Conservation (phyloP, 2,113 vertebrate genomes). For the Elephas maximus region DNA sequence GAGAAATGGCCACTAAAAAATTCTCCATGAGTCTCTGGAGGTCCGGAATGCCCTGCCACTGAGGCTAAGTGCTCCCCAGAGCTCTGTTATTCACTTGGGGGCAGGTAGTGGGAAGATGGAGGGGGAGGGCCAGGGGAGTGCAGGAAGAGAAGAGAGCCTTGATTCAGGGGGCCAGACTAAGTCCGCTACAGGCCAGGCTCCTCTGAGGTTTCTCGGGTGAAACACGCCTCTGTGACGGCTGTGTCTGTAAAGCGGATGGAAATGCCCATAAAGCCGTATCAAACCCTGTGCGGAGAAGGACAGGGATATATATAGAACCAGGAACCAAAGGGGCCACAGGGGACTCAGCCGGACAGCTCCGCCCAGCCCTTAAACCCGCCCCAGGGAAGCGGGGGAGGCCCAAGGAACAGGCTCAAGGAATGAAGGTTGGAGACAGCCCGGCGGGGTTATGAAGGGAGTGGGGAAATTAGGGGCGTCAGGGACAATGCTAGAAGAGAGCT, state of each 20-base stretch:
- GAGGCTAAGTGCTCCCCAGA: conserved; percentile 80
- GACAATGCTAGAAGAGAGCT: conserved; percentile 76
- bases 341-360: conserved; percentile 84
- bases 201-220: conserved; percentile 90
- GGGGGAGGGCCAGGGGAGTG: conserved; percentile 77
- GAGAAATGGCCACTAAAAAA: conserved; percentile 47
- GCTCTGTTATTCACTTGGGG: conserved; percentile 86
- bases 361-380: conserved; percentile 85
- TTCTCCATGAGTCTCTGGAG: conserved; percentile 58
- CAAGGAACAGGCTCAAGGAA: conserved; percentile 81
- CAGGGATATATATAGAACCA: conserved; percentile 90
- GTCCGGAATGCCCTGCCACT: conserved; percentile 62
- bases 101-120: conserved; percentile 73
- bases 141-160: conserved; percentile 91
- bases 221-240: conserved; percentile 91
- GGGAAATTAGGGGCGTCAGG: conserved; percentile 77
- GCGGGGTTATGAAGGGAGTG: conserved; percentile 77
- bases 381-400: conserved; percentile 79
- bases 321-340: conserved; percentile 88
- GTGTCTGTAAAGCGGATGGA: conserved; percentile 91
- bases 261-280: conserved; percentile 93
- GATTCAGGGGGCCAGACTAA: conserved; percentile 91
- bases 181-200: conserved; percentile 88
- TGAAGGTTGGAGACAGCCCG: conserved; percentile 84
- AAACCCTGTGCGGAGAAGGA: conserved; percentile 89